A percentile compares a stretch with the other conserved stretches of the same genome.
These are phyloP conservation scores for Grapholita molesta DNA, from an alignment of 1,140 invertebrate genomes.

Conservation along the genomic window DNA sequence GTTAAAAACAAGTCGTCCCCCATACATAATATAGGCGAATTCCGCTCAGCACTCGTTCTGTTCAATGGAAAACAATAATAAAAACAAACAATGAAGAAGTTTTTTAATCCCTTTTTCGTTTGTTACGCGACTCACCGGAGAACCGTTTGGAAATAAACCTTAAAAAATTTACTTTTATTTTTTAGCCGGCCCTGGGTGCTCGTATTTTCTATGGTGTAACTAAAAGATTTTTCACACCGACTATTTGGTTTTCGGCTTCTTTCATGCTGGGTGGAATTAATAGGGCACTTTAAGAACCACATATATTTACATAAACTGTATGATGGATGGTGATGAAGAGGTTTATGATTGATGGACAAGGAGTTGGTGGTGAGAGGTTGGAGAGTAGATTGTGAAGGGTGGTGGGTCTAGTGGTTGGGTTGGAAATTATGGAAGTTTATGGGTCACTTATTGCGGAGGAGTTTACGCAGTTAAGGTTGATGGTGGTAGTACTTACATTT, in stretches of 20 bases:
- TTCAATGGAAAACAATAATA: slow-evolving; percentile 23
- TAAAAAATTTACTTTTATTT: not conserved
- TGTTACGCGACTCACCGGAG: not conserved
- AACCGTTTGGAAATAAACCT: slow-evolving; percentile 2
- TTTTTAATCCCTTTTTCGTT: slow-evolving; percentile 22
- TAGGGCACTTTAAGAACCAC: no score
- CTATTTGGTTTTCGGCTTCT: not conserved
- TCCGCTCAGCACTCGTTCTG: not conserved
- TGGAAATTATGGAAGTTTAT: no score
- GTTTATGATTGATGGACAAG: no score
- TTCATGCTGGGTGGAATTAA: not conserved
- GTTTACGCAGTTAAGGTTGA: no score
- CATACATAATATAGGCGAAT: not conserved
- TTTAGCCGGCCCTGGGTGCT: not conserved
- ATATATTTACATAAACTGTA: no score
- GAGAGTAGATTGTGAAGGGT: no score
- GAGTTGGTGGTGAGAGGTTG: no score
- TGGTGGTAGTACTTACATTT: no score
- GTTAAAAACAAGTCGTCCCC: not conserved
- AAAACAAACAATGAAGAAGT: slow-evolving; percentile 21
- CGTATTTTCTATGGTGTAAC: not conserved
- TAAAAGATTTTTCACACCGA: not conserved
- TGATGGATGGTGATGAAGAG: no score
- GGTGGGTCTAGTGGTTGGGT: no score
- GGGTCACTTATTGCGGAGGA: no score